These are phyloP conservation scores for Propithecus deckenii DNA, from an alignment of 2,797 vertebrate genomes.

Conservation along the genomic window DNA sequence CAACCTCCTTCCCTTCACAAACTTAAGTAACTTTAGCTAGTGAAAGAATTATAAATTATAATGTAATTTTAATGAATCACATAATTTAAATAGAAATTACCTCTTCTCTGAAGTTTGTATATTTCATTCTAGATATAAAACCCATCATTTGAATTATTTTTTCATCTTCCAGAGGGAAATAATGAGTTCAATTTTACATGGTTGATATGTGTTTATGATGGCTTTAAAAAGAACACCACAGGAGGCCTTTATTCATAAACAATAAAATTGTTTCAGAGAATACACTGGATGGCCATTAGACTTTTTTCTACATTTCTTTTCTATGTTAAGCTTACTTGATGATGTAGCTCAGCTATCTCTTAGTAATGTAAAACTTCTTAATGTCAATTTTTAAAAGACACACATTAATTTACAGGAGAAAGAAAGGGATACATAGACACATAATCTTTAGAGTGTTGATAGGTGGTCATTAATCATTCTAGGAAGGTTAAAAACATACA, in stretches of 20 bases:
- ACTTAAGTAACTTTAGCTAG: not conserved
- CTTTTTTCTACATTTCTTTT: slow-evolving; percentile 20
- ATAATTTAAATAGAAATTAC: slow-evolving; percentile 44
- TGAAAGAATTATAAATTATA: slow-evolving; percentile 50
- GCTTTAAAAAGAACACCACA: slow-evolving; percentile 60
- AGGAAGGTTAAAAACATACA: slow-evolving; percentile 35
- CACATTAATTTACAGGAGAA: slow-evolving; percentile 35
- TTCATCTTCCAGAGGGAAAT: slow-evolving; percentile 41
- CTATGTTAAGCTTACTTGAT: slow-evolving; percentile 43
- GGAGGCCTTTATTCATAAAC: slow-evolving; percentile 55
- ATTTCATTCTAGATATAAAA: slow-evolving; percentile 40
- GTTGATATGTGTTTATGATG: slow-evolving; percentile 46
- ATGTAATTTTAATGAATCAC: slow-evolving; percentile 41
- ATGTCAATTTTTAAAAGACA: not conserved
- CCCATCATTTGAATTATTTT: slow-evolving; percentile 28
- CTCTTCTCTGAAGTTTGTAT: slow-evolving; percentile 37
- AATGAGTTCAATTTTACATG: slow-evolving; percentile 53
- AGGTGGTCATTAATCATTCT: slow-evolving; percentile 67
- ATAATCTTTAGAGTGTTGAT: slow-evolving; percentile 13
- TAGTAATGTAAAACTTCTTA: slow-evolving; percentile 38
- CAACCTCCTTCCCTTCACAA: slow-evolving; percentile 6
- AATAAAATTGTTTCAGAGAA: slow-evolving; percentile 63
- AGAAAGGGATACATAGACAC: slow-evolving; percentile 41
- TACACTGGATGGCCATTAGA: slow-evolving; percentile 5
- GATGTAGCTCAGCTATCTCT: not conserved